phyloP scores from a whole-genome alignment of 2,797 vertebrate genomes.

The Schizopygopsis malacanthus region DNA sequence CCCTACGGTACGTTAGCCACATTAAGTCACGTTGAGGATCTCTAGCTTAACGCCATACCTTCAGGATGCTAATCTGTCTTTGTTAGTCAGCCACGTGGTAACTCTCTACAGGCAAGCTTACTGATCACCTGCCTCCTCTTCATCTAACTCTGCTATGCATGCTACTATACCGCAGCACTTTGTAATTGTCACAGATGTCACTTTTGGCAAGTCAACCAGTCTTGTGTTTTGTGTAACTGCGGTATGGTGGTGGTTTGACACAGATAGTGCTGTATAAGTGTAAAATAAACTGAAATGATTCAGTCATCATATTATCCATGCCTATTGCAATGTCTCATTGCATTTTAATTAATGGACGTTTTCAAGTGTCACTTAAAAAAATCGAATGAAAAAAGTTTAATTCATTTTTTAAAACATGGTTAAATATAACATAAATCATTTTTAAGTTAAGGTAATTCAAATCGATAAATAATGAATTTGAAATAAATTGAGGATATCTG shows the following conservation, averaged over 20 bases:
- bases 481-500: background rate
- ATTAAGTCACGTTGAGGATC: constrained; percentile 65
- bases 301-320: background rate
- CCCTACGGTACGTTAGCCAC: constrained; percentile 63
- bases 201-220: constrained; percentile 58
- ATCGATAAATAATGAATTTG: too few relatives aligned
- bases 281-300: background rate
- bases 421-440: background rate
- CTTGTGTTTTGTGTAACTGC: constrained; percentile 16
- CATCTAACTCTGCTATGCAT: constrained; percentile 69
- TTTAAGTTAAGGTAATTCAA: background rate
- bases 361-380: background rate
- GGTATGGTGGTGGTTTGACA: background rate
- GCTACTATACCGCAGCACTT: constrained; percentile 67
- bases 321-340: background rate
- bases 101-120: constrained; percentile 68
- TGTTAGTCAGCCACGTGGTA: constrained; percentile 70
- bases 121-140: constrained; percentile 72
- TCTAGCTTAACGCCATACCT: constrained; percentile 66
- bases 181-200: constrained; percentile 71
- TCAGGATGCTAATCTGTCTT: constrained; percentile 78
- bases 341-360: background rate
- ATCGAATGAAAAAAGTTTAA: background rate
- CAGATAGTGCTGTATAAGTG: background rate
- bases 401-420: background rate